Evolutionary conservation across 2,888 invertebrate species (phyloP), one percentile per base, ranked within the genome.

Genomic region (Catocala sponsa): DNA sequence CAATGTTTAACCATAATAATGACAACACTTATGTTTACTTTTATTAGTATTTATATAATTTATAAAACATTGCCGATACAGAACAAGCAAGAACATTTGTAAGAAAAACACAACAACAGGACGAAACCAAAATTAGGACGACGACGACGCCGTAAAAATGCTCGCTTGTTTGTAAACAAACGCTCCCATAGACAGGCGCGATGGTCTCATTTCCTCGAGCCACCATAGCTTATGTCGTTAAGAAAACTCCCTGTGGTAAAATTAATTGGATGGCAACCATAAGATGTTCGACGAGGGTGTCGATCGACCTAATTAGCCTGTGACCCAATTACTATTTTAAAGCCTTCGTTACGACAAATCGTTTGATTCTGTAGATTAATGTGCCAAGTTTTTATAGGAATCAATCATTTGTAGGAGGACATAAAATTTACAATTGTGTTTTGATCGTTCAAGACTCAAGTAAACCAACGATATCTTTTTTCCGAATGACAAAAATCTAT

Each of bases 251-350:
- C 87, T 62, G 76, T 80, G 87, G 90, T 81, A 79, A 84, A 83
- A 90, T 92, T 88, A 88, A 84, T 83, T 81, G 82, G 82, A 88
- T 82, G 83, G 83, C 76, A 79, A 82, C 86, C 87, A 82, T 88
- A 85, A 89, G 90, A 89, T 82, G 79, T 75, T 80, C 80, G 86
- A 82, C 84, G 83, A 83, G 87, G 86, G 84, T 88, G 84, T 80
- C 86, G 82, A 63, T 63, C 63, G 58, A 63, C 63, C 63, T 59
- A 79, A 74, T 73, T 73, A 63, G 74, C 53, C 54, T 86, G 88
- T 88, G 93, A 92, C 93, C 93, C 90, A 93, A 91, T 91, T 93
- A 86, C 87, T 68, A 81, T 86, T 90, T 89, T 87, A 87, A 88
- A 88, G 83, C 72, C 69, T 67, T 65, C 64, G 74, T 74, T 76